Evolutionary conservation across 2,888 invertebrate genomes (phyloP).

Genomic region (Idaea dimidiata): DNA sequence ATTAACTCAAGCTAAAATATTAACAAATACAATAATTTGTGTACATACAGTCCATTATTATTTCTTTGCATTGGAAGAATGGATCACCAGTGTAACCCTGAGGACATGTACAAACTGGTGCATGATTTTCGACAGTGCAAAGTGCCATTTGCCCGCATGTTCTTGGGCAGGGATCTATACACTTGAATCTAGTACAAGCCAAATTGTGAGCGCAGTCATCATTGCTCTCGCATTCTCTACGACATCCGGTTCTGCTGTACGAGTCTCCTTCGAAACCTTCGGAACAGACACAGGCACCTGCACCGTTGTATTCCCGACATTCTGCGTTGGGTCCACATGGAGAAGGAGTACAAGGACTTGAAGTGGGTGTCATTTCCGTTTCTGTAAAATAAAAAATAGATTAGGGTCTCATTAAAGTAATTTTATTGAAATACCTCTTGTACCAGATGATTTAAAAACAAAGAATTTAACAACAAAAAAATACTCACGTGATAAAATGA

Average conservation of each 20-base stretch:
- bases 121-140: constrained; percentile 89
- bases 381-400: constrained; percentile 59
- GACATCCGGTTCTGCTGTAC: constrained; percentile 86
- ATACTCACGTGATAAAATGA: constrained; percentile 69
- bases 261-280: constrained; percentile 91
- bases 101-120: constrained; percentile 89
- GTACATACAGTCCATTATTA: constrained; percentile 63
- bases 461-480: constrained; percentile 11
- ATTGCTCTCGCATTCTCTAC: constrained; percentile 89
- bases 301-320: constrained; percentile 90
- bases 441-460: constrained; percentile 5
- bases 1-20: constrained; percentile 5
- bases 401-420: not conserved
- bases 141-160: constrained; percentile 91
- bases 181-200: constrained; percentile 91
- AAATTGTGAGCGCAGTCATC: constrained; percentile 86
- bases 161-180: constrained; percentile 91
- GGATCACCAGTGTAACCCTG: constrained; percentile 90
- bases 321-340: constrained; percentile 93
- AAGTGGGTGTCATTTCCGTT: constrained; percentile 82
- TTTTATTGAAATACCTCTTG: not conserved
- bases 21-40: constrained; percentile 2
- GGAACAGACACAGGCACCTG: constrained; percentile 92
- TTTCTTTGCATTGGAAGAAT: constrained; percentile 86
- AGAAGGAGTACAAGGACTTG: constrained; percentile 90